phyloP scores from a whole-genome alignment of 2,888 invertebrate genomes.

The Aleiodes alternator region DNA sequence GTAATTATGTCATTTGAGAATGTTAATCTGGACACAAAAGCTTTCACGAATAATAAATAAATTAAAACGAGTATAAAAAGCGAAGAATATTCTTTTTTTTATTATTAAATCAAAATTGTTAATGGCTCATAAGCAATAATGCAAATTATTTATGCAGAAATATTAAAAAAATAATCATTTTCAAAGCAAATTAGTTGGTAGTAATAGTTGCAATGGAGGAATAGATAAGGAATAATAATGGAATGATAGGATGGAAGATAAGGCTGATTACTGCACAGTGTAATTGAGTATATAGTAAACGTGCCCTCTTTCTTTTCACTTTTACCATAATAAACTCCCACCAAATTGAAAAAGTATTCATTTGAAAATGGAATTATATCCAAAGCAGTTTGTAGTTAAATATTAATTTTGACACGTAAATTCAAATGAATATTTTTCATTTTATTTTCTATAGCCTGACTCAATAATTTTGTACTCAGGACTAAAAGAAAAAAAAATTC shows the following conservation, averaged over 20 bases:
- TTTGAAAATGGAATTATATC: slow-evolving; percentile 21
- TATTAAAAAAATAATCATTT: neutral
- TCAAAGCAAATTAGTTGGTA: slow-evolving; percentile 48
- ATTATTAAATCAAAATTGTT: slow-evolving; percentile 6
- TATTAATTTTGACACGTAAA: slow-evolving; percentile 15
- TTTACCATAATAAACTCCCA: slow-evolving; percentile 53
- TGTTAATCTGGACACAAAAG: slow-evolving; percentile 26
- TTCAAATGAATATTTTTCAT: slow-evolving; percentile 30
- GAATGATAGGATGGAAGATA: slow-evolving; percentile 46
- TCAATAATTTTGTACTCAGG: slow-evolving; percentile 34
- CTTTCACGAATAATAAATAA: slow-evolving; percentile 26
- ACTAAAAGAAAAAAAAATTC: neutral
- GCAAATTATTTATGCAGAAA: slow-evolving; percentile 1
- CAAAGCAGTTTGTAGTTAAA: neutral
- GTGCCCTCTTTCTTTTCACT: slow-evolving; percentile 60
- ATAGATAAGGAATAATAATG: slow-evolving; percentile 31
- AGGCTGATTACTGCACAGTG: slow-evolving; percentile 50
- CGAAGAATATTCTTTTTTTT: neutral
- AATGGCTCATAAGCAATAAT: slow-evolving; percentile 17
- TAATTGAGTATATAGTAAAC: slow-evolving; percentile 55
- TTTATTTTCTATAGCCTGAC: slow-evolving; percentile 22
- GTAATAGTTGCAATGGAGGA: neutral
- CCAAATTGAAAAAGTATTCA: slow-evolving; percentile 37
- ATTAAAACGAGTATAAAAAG: slow-evolving; percentile 18
- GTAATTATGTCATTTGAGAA: neutral